Evolutionary conservation across 2,888 invertebrate genomes (phyloP).

Genomic region (Margaritifera margaritifera): DNA sequence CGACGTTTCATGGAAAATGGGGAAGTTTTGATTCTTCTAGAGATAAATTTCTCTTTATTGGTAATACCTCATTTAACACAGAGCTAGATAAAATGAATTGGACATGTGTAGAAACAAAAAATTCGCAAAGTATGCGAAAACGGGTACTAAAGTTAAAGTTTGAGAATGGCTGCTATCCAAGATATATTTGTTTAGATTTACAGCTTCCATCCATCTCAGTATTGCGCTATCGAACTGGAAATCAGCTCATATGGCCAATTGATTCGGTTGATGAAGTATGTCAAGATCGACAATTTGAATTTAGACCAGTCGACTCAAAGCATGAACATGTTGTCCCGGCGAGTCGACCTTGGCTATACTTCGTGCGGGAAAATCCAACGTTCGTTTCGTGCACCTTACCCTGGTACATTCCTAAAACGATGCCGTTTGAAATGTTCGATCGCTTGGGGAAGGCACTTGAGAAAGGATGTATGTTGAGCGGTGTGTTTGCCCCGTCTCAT

Average conservation of each 20-base stretch:
- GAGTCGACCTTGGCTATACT: slow-evolving; percentile 32
- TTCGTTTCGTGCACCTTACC: slow-evolving; percentile 34
- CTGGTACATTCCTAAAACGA: slow-evolving; percentile 37
- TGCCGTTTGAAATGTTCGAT: slow-evolving; percentile 29
- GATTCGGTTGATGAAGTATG: slow-evolving; percentile 29
- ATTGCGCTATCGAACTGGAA: slow-evolving; percentile 29
- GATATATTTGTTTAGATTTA: slow-evolving; percentile 36
- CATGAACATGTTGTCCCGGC: slow-evolving; percentile 20
- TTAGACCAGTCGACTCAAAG: slow-evolving; percentile 15
- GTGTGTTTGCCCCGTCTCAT: slow-evolving; percentile 18
- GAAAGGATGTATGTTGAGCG: slow-evolving; percentile 26
- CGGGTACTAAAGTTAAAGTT: slow-evolving; percentile 33
- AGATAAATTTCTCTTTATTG: slow-evolving; percentile 21
- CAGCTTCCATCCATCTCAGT: slow-evolving; percentile 32
- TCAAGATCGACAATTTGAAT: slow-evolving; percentile 34
- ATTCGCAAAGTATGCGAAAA: slow-evolving; percentile 5
- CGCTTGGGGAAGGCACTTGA: slow-evolving; percentile 13
- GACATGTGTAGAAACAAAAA: slow-evolving; percentile 30
- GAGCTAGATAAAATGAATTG: slow-evolving; percentile 17
- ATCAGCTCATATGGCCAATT: slow-evolving; percentile 35
- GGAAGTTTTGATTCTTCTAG: slow-evolving; percentile 27
- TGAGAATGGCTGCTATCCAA: slow-evolving; percentile 31
- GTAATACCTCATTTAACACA: slow-evolving; percentile 21
- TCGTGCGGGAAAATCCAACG: slow-evolving; percentile 25
- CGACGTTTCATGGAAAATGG: slow-evolving; percentile 26